Conservation (phyloP, 2,113 vertebrate species). For the Lampris incognitus region DNA sequence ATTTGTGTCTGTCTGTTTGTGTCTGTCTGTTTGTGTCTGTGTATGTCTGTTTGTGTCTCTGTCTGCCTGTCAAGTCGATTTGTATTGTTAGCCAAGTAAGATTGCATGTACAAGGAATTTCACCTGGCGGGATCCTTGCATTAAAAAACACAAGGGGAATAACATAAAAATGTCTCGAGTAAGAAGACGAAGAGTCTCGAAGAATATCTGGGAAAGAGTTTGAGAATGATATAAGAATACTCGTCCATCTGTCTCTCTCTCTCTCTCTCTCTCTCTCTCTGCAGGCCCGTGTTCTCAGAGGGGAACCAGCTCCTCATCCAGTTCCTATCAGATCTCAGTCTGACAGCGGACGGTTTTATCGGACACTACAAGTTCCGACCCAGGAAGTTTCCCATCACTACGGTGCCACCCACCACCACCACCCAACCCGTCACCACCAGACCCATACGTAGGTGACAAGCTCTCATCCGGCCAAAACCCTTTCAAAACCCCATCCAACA, state of each 20-base stretch:
- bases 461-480: conserved; percentile 38
- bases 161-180: too few relatives aligned
- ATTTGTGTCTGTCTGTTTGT: too few relatives aligned
- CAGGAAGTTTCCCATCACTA: conserved; percentile 88
- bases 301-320: conserved; percentile 94
- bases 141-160: too few relatives aligned
- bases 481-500: conserved; percentile 3
- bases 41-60: neutral
- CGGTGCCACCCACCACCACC: conserved; percentile 82
- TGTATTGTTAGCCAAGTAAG: too few relatives aligned
- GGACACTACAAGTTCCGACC: conserved; percentile 96
- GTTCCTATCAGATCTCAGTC: conserved; percentile 97
- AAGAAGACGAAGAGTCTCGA: too few relatives aligned
- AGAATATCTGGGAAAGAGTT: too few relatives aligned
- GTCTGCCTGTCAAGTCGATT: neutral
- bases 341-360: conserved; percentile 97
- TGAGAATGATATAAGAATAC: too few relatives aligned
- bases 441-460: conserved; percentile 86
- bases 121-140: too few relatives aligned
- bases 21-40: too few relatives aligned
- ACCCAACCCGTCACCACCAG: conserved; percentile 83
- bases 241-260: neutral
- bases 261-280: conserved; percentile 42
- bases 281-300: conserved; percentile 93
- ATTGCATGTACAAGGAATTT: too few relatives aligned